Evolutionary conservation across 2,888 invertebrate genomes (phyloP), one percentile per base, ranked within the genome.

Genomic region (Helleia helle): DNA sequence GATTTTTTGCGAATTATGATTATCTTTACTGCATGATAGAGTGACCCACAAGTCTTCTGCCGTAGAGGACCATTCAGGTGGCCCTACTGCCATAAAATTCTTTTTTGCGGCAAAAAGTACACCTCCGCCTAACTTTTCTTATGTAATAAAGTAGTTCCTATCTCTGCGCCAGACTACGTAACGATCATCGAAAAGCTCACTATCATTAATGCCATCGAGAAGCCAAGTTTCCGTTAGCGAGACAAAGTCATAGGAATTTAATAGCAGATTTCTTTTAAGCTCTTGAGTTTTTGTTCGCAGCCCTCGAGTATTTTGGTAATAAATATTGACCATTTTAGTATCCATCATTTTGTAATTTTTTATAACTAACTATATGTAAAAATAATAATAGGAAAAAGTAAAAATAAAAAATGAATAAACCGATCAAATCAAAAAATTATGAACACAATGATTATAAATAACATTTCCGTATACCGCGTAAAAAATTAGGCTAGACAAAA

Each of bases 181-280:
- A 27, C 43, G 24, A 31, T 41, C 36, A 17, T 48, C 45, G 6
- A 48, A 42, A 4, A 46, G 36, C 24, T 45, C 45, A 18, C 8
- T 38, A 28, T 37, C 28, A 18, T 25, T 12, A 4, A 48, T 26
- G n/a, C 44, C 40, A 14, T 42, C 38, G 3, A 36, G 8, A 1
- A 48, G 36, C 48, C 48, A 48, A 5, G 43, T 46, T 12, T 48
- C 48, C 1, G 46, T 44, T 25, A 48, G 3, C 6, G 37, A 43
- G 9, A 45, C 40, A 5, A 44, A 22, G 28, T 48, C 47, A 38
- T 38, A 48, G 4, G n/a, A 15, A 30, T 26, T 17, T 12, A 37
- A n/a, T 2, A 37, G 4, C 1, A 40, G 3, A 17, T 40, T 47
- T 6, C 42, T 28, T 41, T 42, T 40, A 25, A 47, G 42, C 4